phyloP scores from a whole-genome alignment of 1,140 invertebrate species.

The Neocloeon triangulifer region DNA sequence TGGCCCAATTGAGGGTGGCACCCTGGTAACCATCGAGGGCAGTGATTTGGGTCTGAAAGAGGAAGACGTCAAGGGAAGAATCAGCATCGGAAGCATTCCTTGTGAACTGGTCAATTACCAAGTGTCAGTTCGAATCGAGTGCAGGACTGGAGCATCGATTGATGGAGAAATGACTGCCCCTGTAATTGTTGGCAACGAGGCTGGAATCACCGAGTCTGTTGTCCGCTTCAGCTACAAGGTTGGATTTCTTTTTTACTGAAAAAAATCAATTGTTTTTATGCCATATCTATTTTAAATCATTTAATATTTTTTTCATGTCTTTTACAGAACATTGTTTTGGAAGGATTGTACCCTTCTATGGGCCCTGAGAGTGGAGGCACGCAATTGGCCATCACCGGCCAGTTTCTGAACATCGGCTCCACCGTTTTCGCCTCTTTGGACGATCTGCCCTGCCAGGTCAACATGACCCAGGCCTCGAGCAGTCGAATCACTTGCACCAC shows the following conservation, averaged over 20 bases:
- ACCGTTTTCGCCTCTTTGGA: constrained; percentile 69
- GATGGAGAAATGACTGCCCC: constrained; percentile 45
- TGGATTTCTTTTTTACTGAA: too few species aligned
- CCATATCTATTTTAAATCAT: not conserved
- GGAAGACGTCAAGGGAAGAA: constrained; percentile 75
- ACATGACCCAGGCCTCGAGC: constrained; percentile 71
- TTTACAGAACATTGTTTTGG: constrained; percentile 44
- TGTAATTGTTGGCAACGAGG: constrained; percentile 72
- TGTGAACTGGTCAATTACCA: constrained; percentile 76
- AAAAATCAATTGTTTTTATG: not conserved
- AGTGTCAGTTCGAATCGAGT: constrained; percentile 78
- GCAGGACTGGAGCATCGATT: constrained; percentile 55
- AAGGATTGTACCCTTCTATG: constrained; percentile 54
- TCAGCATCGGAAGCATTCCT: constrained; percentile 71
- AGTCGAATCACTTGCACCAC: constrained; percentile 70
- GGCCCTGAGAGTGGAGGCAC: constrained; percentile 91
- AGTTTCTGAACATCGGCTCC: constrained; percentile 84
- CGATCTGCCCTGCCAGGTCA: constrained; percentile 68
- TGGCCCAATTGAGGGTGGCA: constrained; percentile 90
- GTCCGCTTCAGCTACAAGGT: constrained; percentile 75
- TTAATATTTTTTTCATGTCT: constrained; percentile 9
- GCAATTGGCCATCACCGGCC: constrained; percentile 68
- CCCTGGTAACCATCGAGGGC: constrained; percentile 84
- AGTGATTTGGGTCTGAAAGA: constrained; percentile 80
- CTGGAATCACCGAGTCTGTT: constrained; percentile 66